Base-by-base conservation (phyloP, 2,888 invertebrate species). In the Drosophila austrosaltans region DNA sequence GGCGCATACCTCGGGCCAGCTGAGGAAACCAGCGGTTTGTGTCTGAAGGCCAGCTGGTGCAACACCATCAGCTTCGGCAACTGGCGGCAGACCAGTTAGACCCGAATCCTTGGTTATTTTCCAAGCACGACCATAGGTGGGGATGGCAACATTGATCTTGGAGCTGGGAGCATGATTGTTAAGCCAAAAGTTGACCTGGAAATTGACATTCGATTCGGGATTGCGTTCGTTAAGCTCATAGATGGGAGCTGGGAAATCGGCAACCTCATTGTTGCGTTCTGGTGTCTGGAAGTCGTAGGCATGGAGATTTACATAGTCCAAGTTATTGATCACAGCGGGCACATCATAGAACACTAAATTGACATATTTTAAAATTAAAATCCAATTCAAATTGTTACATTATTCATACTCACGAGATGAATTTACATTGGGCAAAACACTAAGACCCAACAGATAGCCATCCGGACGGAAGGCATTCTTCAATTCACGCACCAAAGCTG, bases 271-370 rank as follows among this genome's bases (percentile, higher is more conserved):
- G 90, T 95, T 96, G 25, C 97, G 94, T 44, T 94, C 94, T 0
- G 97, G 95, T 0, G 95, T 96, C 88, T 94, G 94, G 92, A 95
- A 97, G 92, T 98, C 97, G 83, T 95, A 97, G 0, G 96, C 94
- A 89, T 95, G 94, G 61, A 98, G 90, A 83, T 96, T 96, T 25
- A 98, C 95, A 79, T 95, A 95, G 90, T 98, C 97, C 64, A 97
- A 93, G 85, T 96, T 93, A 83, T 96, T 95, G 69, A 95, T 94
- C 73, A 97, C 92, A n/a, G 95, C 93, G 2, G 95, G 95, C 0
- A 96, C 94, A 89, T 97, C 96, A 91, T 94, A 96, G 92, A 96
- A 97, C 36, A 96, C 96, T 96, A 87, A 0, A 16, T 1, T 2
- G 1, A 0, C 5, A 16, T 30, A 93, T n/a, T 36, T 16, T 5